A percentile compares a stretch with the other conserved stretches of the same genome.
These are phyloP conservation scores for Drosophila subpulchrella DNA, from an alignment of 1,140 invertebrate genomes.

Conservation along the genomic window DNA sequence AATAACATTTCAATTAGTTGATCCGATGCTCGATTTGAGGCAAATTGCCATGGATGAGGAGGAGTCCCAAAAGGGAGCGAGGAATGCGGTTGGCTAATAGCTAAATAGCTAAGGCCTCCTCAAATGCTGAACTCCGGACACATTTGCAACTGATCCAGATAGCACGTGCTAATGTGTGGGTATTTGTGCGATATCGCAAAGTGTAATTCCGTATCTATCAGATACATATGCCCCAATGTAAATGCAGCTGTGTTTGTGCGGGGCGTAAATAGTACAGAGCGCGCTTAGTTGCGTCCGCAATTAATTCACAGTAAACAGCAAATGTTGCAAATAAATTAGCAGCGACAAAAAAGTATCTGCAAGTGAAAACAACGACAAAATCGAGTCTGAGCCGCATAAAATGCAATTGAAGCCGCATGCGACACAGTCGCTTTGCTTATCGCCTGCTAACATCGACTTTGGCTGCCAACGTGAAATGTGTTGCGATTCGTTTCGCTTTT, in stretches of 20 bases:
- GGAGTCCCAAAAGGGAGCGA: background rate
- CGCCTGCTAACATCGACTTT: conserved; percentile 50
- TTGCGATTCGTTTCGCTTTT: conserved; percentile 6
- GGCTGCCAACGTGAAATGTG: conserved; percentile 39
- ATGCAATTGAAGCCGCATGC: conserved; percentile 75
- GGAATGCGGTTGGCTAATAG: conserved; percentile 5
- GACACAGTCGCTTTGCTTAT: conserved; percentile 67
- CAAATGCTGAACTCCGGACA: conserved; percentile 55
- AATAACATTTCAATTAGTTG: conserved; percentile 76
- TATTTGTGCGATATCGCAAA: conserved; percentile 21
- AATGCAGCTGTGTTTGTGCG: conserved; percentile 41
- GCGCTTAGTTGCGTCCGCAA: conserved; percentile 79
- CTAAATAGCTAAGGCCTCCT: conserved; percentile 45
- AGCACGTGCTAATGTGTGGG: conserved; percentile 42
- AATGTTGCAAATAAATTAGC: conserved; percentile 83
- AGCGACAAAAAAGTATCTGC: conserved; percentile 44
- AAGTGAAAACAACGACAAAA: conserved; percentile 52
- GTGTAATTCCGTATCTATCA: conserved; percentile 56
- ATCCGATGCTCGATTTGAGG: conserved; percentile 47
- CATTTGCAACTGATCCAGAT: conserved; percentile 43
- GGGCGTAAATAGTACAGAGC: conserved; percentile 73
- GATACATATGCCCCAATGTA: conserved; percentile 31
- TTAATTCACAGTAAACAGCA: conserved; percentile 82
- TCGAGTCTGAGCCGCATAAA: conserved; percentile 60
- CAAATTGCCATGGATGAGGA: conserved; percentile 30